Conservation (phyloP, 2,888 invertebrate genomes). For the Pardosa pseudoannulata region DNA sequence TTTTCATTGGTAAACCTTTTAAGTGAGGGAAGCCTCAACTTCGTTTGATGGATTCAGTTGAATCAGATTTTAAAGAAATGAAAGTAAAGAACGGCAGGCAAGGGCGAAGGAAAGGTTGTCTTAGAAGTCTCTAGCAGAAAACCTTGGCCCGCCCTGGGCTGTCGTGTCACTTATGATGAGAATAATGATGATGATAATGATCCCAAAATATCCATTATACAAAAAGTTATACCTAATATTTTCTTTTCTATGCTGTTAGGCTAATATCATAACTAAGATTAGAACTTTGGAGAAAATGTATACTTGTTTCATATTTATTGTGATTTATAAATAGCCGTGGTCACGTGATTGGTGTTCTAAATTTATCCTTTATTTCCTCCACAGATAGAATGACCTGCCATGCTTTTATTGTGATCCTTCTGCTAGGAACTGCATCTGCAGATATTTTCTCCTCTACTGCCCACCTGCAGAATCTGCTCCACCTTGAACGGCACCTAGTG, state of each 20-base stretch:
- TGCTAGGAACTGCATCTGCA: not conserved
- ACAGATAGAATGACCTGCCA: slow-evolving; percentile 33
- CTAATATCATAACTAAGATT: not conserved
- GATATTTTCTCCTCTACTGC: slow-evolving; percentile 70
- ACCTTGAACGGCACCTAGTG: slow-evolving; percentile 76
- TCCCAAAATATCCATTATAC: too few species aligned
- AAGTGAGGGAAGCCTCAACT: too few species aligned
- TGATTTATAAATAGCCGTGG: not conserved
- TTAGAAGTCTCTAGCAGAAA: too few species aligned
- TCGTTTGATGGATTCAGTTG: too few species aligned
- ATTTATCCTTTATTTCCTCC: not conserved
- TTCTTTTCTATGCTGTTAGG: not conserved
- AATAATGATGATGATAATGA: too few species aligned
- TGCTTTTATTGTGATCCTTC: not conserved
- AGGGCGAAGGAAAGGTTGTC: too few species aligned
- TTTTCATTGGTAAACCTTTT: too few species aligned
- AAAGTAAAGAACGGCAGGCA: too few species aligned
- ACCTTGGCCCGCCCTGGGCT: too few species aligned
- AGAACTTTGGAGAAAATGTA: not conserved
- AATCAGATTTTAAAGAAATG: too few species aligned
- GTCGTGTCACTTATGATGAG: too few species aligned
- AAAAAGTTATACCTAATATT: not conserved
- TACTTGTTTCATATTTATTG: not conserved
- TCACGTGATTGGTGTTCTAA: not conserved
- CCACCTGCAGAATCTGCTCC: slow-evolving; percentile 59